Percentiles rank a stretch among this genome's conserved stretches.
These are phyloP conservation scores for Ips typographus DNA, from an alignment of 1,140 invertebrate species.

Conservation along the genomic window DNA sequence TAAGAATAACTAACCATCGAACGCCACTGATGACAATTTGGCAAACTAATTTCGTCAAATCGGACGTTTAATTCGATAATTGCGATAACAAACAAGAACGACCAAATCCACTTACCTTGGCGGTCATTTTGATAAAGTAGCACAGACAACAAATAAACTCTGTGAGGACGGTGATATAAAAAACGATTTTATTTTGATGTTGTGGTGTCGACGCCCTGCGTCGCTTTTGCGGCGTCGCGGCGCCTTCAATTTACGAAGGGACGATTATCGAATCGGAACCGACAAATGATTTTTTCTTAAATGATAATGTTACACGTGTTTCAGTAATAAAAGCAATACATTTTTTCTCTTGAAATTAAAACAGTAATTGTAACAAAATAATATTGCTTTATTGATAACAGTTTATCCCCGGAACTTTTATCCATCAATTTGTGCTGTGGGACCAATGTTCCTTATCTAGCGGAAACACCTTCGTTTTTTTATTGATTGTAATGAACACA, in stretches of 20 bases:
- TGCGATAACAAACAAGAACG: constrained; percentile 7
- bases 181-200: constrained; percentile 2
- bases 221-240: constrained; percentile 11
- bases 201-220: constrained; percentile 19
- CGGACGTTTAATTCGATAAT: constrained; percentile 12
- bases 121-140: constrained; percentile 11
- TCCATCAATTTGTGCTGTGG: too few relatives aligned
- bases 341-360: too few relatives aligned
- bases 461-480: too few relatives aligned
- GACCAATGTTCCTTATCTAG: too few relatives aligned
- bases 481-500: too few relatives aligned
- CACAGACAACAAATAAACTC: not conserved
- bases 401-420: too few relatives aligned
- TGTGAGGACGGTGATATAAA: not conserved
- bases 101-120: constrained; percentile 15
- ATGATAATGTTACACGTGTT: too few relatives aligned
- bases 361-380: too few relatives aligned
- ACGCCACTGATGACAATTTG: constrained; percentile 5
- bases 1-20: constrained; percentile 4
- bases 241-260: not conserved
- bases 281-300: too few relatives aligned
- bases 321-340: too few relatives aligned
- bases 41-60: constrained; percentile 12
- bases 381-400: too few relatives aligned
- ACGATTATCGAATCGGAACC: too few relatives aligned